Evolutionary conservation across 2,113 vertebrate genomes (phyloP), one percentile per base, ranked within the genome.

Genomic region (Pelusios castaneus): DNA sequence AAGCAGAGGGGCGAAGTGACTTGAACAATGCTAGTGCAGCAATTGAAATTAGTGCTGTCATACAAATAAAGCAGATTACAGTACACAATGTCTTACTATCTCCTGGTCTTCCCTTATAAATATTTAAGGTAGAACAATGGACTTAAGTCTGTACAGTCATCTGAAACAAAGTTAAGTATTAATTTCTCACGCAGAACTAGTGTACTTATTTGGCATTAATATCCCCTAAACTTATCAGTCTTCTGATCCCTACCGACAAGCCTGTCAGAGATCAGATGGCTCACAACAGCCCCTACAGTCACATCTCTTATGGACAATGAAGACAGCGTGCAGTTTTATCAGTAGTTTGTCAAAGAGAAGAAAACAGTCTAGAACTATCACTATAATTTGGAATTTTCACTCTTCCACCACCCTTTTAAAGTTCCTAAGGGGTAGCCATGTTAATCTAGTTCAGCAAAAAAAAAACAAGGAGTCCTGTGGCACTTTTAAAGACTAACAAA

Each of bases 21-120:
- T 63, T 1, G 1, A 0, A 0, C 3, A 0, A 10, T 38, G 34
- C 80, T 77, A 4, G 34, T 24, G 4, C 8, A 9, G 0, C 9
- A 5, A 0, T 0, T n/a, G 12, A 38, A 29, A 58, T 21, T 75
- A 17, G 2, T 5, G n/a, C 3, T 58, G 11, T 51, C 8, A 54
- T 41, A 22, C 25, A 4, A 1, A 38, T 29, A 2, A 0, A 22
- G 34, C 41, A 38, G 17, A 58, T 25, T 58, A 58, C 56, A 29
- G 56, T 25, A 12, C 56, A 29, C 7, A 12, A 29, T 52, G 17
- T 16, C 51, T 52, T 52, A 16, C 51, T 52, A 52, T 16, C 56
- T 58, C 27, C 27, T 58, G n/a, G 70, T 75, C 38, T 75, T 75
- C 38, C 41, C 38, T 25, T 14, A 75, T 9, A 43, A 75, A 75